Conservation (phyloP, 1,140 invertebrate genomes). For the Lasaia peninsularis region DNA sequence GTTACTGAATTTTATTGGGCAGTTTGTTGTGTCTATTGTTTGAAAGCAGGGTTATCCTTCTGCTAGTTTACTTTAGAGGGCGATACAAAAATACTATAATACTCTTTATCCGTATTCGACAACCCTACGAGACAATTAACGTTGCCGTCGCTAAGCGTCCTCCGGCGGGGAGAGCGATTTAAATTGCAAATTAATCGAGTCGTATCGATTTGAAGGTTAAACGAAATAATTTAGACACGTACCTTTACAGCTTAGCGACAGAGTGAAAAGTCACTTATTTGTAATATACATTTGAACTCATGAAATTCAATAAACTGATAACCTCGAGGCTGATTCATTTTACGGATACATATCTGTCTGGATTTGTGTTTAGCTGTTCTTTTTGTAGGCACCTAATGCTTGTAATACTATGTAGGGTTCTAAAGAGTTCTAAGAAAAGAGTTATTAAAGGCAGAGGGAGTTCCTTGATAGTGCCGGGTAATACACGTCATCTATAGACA, state of each 20-base stretch:
- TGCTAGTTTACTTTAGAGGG: background rate
- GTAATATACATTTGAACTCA: background rate
- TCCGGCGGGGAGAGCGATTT: conserved; percentile 14
- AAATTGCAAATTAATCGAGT: conserved; percentile 34
- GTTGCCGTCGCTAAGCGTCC: conserved; percentile 2
- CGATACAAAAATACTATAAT: background rate
- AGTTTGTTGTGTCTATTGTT: too few species aligned
- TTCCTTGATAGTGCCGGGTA: too few species aligned
- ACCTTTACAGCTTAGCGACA: background rate
- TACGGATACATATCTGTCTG: too few species aligned
- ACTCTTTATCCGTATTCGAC: background rate
- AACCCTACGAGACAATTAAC: background rate
- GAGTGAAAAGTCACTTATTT: background rate
- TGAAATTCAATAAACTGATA: background rate
- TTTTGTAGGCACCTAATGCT: too few species aligned
- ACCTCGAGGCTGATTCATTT: too few species aligned
- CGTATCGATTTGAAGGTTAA: conserved; percentile 20
- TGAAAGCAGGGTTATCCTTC: too few species aligned
- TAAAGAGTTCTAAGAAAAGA: too few species aligned
- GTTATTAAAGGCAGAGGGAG: too few species aligned
- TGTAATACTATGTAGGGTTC: too few species aligned
- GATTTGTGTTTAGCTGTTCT: too few species aligned
- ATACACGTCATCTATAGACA: too few species aligned
- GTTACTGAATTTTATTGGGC: too few species aligned
- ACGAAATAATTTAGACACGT: background rate